Evolutionary conservation across 2,113 vertebrate species (phyloP).

Genomic region (Leucoraja erinaceus): DNA sequence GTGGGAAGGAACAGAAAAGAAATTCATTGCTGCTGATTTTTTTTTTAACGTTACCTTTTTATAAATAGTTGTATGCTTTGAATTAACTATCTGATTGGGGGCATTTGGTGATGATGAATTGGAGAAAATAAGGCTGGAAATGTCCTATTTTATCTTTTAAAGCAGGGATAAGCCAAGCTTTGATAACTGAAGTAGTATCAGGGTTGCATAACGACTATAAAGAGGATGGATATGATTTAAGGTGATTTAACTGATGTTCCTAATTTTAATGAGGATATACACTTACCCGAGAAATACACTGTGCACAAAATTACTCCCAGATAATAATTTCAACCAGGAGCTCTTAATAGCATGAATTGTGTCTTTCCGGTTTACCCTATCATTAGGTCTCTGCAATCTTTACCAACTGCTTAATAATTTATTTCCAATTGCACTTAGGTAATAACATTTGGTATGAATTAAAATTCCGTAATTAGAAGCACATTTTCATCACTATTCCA

Average conservation of each 20-base stretch:
- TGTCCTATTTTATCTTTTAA: not conserved
- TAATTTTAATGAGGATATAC: no score
- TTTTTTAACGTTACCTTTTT: not conserved
- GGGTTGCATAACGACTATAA: not conserved
- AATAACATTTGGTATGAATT: not conserved
- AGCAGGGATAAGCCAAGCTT: not conserved
- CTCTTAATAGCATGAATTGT: not conserved
- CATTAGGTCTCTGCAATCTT: not conserved
- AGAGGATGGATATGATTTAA: not conserved
- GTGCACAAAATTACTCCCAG: not conserved
- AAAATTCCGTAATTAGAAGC: not conserved
- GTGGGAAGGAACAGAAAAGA: not conserved
- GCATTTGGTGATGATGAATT: not conserved
- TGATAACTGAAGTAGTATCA: not conserved
- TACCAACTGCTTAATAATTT: not conserved
- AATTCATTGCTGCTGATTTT: not conserved
- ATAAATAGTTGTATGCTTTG: not conserved
- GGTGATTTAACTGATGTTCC: not conserved
- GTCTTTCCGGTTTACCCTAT: not conserved
- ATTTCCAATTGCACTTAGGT: not conserved
- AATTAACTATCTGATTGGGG: not conserved
- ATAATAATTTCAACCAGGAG: not conserved
- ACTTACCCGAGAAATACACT: not conserved
- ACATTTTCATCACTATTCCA: not conserved
- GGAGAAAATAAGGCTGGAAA: not conserved